Evolutionary conservation across 2,113 vertebrate species (phyloP).

Genomic region (Gila orcuttii): DNA sequence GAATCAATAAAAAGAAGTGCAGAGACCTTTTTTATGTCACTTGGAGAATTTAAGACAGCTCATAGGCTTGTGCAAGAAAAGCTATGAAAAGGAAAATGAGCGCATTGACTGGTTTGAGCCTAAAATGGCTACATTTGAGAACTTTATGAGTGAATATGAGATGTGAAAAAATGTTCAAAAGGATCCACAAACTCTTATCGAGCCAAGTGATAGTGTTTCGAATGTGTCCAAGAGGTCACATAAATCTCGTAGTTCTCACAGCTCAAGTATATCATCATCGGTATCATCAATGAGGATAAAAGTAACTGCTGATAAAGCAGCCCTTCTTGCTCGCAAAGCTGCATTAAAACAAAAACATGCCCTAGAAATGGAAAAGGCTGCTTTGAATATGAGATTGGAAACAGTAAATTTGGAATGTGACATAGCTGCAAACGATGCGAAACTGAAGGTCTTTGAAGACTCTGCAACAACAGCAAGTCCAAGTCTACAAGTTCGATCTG

Average conservation of each 20-base stretch:
- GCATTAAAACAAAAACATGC: too few species aligned
- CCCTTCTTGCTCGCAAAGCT: too few species aligned
- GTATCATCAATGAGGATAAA: background rate
- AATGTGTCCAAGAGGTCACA: background rate
- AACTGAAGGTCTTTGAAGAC: too few species aligned
- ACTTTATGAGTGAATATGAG: background rate
- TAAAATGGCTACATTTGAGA: background rate
- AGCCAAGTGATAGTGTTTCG: too few species aligned
- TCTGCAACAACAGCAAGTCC: too few species aligned
- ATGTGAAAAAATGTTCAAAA: background rate
- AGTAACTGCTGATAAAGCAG: background rate
- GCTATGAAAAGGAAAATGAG: background rate
- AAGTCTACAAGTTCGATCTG: too few species aligned
- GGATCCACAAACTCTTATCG: too few species aligned
- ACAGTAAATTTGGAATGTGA: too few species aligned
- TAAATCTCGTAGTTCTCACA: background rate
- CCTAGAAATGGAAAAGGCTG: too few species aligned
- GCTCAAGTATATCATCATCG: background rate
- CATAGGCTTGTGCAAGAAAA: background rate
- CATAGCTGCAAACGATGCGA: too few species aligned
- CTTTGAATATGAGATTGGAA: too few species aligned
- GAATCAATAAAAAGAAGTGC: background rate
- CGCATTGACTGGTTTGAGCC: background rate
- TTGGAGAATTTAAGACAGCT: constrained; percentile 8
- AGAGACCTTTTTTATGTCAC: background rate